Evolutionary conservation across 2,113 vertebrate species (phyloP).

Genomic region (Macquaria ambigua): DNA sequence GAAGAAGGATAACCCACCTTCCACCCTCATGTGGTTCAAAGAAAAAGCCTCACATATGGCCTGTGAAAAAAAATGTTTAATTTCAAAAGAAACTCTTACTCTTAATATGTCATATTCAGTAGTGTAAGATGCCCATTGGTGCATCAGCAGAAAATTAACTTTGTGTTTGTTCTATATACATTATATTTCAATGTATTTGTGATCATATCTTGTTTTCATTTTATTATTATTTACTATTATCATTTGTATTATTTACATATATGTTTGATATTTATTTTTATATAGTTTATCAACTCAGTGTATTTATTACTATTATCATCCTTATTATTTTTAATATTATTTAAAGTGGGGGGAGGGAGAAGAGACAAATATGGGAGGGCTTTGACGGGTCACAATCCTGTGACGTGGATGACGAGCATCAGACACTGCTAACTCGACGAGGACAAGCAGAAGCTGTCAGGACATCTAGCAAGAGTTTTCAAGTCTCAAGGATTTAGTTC

Average conservation of each 20-base stretch:
- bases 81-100: slow-evolving; percentile 1
- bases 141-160: not conserved
- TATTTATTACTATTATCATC: not conserved
- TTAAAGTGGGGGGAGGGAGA: too few relatives aligned
- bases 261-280: not conserved
- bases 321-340: not conserved
- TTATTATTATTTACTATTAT: not conserved
- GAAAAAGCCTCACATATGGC: not conserved
- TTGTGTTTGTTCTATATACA: not conserved
- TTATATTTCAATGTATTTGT: not conserved
- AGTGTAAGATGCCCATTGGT: not conserved
- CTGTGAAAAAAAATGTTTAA: not conserved
- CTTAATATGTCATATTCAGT: not conserved
- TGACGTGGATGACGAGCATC: not conserved
- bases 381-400: not conserved
- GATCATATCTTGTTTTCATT: not conserved
- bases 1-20: not conserved
- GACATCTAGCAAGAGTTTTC: not conserved
- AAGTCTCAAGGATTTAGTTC: not conserved
- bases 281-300: not conserved
- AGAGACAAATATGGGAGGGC: too few relatives aligned
- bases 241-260: not conserved
- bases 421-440: not conserved
- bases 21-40: not conserved
- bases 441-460: not conserved